Conservation (phyloP, 2,888 invertebrate genomes). For the Caenorhabditis afra region DNA sequence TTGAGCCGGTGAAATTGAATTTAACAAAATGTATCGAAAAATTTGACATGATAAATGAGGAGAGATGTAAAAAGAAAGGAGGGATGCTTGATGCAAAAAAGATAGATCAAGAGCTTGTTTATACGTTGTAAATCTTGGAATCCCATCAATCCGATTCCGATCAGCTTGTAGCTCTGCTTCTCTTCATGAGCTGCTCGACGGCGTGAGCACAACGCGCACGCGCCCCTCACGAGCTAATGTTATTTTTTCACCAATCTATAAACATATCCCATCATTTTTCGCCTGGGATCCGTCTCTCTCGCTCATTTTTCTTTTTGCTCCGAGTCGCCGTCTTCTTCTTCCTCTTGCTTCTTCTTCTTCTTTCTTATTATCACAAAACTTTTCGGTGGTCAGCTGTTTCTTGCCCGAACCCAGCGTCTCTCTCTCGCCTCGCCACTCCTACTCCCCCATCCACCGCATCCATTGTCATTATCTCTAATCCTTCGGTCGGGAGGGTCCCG, state of each 20-base stretch:
- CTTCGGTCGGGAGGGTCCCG: conserved; percentile 53
- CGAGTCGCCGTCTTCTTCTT: conserved; percentile 13
- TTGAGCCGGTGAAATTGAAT: background rate
- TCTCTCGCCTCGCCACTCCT: too few species aligned
- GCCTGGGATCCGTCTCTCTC: conserved; percentile 28
- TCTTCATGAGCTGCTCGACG: background rate
- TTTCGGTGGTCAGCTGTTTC: conserved; percentile 57
- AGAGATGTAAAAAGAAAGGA: conserved; percentile 19
- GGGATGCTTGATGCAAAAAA: background rate
- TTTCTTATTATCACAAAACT: conserved; percentile 57
- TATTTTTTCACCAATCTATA: conserved; percentile 57
- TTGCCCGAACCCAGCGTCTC: conserved; percentile 33
- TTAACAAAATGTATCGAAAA: conserved; percentile 8
- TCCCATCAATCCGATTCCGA: conserved; percentile 33
- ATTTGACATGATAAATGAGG: conserved; percentile 23
- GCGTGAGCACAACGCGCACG: conserved; percentile 13
- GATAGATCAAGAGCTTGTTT: too few species aligned
- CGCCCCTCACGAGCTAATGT: conserved; percentile 39
- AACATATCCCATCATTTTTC: conserved; percentile 57
- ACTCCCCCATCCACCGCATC: conserved; percentile 50
- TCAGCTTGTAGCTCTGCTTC: conserved; percentile 23
- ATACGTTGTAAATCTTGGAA: conserved; percentile 26
- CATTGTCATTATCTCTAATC: conserved; percentile 57
- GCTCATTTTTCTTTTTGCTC: conserved; percentile 16
- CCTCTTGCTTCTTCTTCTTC: conserved; percentile 19